Evolutionary conservation across 1,140 invertebrate genomes (phyloP).

Genomic region (Ruditapes philippinarum): DNA sequence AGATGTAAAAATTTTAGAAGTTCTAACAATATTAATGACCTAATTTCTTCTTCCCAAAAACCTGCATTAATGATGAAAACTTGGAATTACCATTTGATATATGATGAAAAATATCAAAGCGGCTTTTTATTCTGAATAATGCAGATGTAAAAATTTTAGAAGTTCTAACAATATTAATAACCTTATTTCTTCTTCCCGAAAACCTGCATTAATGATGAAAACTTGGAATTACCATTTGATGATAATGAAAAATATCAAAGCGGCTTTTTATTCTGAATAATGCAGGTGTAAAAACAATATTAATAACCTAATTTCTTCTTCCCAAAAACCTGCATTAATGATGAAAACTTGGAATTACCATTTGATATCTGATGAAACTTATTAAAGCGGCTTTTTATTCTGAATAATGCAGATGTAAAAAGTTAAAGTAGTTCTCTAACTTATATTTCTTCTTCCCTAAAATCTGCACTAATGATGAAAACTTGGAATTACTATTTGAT

Average conservation of each 20-base stretch:
- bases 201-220: conserved; percentile 2
- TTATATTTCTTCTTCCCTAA: neutral
- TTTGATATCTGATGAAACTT: conserved; percentile 19
- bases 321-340: conserved; percentile 13
- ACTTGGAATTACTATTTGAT: conserved; percentile 53
- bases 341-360: conserved; percentile 57
- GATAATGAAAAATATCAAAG: neutral
- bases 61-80: conserved; percentile 12
- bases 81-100: conserved; percentile 51
- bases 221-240: conserved; percentile 8
- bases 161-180: neutral
- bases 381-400: conserved; percentile 12
- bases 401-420: neutral
- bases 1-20: neutral
- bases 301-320: neutral
- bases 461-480: conserved; percentile 3
- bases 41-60: neutral
- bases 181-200: neutral
- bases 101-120: neutral
- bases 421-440: no score
- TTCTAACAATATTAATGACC: neutral
- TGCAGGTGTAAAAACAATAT: neutral
- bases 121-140: conserved; percentile 12
- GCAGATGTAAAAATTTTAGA: neutral
- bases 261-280: conserved; percentile 29